phyloP scores from a whole-genome alignment of 1,140 invertebrate species.

The Trissolcus basalis region DNA sequence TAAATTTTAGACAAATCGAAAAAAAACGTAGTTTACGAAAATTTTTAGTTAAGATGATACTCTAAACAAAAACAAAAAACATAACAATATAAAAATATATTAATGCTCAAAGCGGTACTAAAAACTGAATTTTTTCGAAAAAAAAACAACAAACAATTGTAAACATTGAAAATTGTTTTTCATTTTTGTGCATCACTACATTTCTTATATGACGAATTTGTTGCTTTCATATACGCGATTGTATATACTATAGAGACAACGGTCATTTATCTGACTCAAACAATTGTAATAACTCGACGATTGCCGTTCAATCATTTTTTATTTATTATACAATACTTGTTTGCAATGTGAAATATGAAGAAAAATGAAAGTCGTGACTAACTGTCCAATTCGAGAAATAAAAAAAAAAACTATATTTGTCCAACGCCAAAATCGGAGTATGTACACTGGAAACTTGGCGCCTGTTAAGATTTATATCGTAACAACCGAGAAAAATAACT shows the following conservation, averaged over 20 bases:
- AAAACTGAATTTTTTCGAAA: slow-evolving; percentile 5
- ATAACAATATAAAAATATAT: slow-evolving; percentile 9
- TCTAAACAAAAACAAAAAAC: slow-evolving; percentile 2
- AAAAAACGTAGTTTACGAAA: slow-evolving; percentile 30
- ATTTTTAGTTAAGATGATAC: slow-evolving; percentile 27
- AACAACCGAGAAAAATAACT: slow-evolving; percentile 1
- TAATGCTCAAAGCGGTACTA: slow-evolving; percentile 23
- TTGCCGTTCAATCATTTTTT: neutral
- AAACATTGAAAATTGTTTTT: slow-evolving; percentile 19
- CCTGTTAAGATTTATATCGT: slow-evolving; percentile 1
- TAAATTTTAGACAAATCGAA: slow-evolving; percentile 70
- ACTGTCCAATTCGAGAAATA: slow-evolving; percentile 4
- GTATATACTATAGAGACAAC: neutral
- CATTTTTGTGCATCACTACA: slow-evolving; percentile 8
- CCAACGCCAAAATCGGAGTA: slow-evolving; percentile 8
- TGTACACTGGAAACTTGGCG: slow-evolving; percentile 12
- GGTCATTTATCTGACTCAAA: no score
- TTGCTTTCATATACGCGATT: slow-evolving; percentile 3
- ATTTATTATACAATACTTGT: slow-evolving; percentile 2
- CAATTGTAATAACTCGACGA: neutral
- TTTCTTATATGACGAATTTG: slow-evolving; percentile 11
- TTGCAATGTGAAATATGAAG: neutral
- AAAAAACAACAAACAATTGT: neutral
- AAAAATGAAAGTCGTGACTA: slow-evolving; percentile 13
- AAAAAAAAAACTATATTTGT: slow-evolving; percentile 6